Conservation (phyloP, 2,888 invertebrate species). For the Pecten maximus region DNA sequence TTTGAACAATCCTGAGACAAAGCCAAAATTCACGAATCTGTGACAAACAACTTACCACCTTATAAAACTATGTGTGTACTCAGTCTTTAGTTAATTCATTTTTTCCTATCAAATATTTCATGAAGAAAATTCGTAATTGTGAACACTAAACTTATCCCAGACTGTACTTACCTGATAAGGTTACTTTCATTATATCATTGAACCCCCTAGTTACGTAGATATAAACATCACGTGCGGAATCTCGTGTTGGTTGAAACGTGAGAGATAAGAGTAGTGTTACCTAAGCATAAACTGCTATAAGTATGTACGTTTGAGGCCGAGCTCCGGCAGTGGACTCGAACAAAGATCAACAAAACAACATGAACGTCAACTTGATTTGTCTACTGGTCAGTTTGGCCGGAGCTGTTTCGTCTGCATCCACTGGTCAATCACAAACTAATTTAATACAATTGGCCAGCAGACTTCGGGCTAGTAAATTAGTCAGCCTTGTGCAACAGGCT, state of each 20-base stretch:
- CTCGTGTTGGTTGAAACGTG: neutral
- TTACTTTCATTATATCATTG: too few relatives aligned
- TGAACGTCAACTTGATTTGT: neutral
- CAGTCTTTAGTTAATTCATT: too few relatives aligned
- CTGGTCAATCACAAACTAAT: neutral
- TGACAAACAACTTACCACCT: too few relatives aligned
- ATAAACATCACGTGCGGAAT: neutral
- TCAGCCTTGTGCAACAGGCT: conserved; percentile 48
- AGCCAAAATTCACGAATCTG: too few relatives aligned
- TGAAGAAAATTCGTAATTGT: too few relatives aligned
- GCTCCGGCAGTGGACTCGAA: neutral
- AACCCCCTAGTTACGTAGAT: too few relatives aligned
- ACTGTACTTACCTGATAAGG: too few relatives aligned
- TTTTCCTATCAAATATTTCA: too few relatives aligned
- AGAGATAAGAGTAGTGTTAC: neutral
- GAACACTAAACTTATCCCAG: too few relatives aligned
- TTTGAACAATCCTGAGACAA: too few relatives aligned
- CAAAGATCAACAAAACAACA: neutral
- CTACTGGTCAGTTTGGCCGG: neutral
- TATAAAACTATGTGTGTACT: too few relatives aligned
- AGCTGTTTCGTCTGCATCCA: neutral
- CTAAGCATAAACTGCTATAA: neutral
- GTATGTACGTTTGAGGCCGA: neutral
- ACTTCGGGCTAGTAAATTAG: conserved; percentile 48
- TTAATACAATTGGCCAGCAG: conserved; percentile 20